Percentiles rank a stretch among this genome's conserved stretches.
phyloP scores from a whole-genome alignment of 2,113 vertebrate species.

The Onychostoma macrolepis region DNA sequence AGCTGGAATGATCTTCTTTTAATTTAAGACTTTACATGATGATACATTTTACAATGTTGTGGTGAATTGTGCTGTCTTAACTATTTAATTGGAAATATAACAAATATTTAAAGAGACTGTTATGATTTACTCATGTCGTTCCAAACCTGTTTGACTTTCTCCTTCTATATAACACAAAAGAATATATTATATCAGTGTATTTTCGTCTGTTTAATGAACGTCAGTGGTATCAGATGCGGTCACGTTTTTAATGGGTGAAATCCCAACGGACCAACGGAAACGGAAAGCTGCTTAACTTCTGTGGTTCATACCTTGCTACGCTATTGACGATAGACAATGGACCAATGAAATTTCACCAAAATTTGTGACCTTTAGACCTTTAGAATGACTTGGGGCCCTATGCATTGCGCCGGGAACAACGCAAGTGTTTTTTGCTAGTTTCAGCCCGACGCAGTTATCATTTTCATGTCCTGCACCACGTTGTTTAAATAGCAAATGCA shows the following conservation, averaged over 20 bases:
- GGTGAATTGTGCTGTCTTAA: not conserved
- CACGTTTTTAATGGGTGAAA: not conserved
- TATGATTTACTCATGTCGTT: not conserved
- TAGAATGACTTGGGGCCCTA: not conserved
- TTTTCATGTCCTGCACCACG: no score
- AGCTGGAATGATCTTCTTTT: conserved; percentile 2
- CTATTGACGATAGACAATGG: no score
- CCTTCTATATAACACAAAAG: not conserved
- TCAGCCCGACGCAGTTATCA: no score
- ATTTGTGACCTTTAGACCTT: not conserved
- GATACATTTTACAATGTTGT: not conserved
- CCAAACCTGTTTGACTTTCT: not conserved
- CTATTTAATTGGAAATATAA: conserved; percentile 3
- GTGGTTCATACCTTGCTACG: no score
- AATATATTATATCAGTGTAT: not conserved
- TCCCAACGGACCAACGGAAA: not conserved
- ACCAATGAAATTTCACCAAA: no score
- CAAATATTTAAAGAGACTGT: not conserved
- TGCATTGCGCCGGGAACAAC: no score
- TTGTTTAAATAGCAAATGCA: no score
- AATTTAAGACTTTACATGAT: not conserved
- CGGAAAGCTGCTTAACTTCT: no score
- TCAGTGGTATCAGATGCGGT: not conserved
- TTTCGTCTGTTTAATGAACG: not conserved
- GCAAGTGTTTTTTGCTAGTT: no score